Percentiles rank a stretch among this genome's conserved stretches.
These are phyloP conservation scores for Actinopyga echinites DNA, from an alignment of 53 echinoderm and acorn worm species.

Conservation along the genomic window DNA sequence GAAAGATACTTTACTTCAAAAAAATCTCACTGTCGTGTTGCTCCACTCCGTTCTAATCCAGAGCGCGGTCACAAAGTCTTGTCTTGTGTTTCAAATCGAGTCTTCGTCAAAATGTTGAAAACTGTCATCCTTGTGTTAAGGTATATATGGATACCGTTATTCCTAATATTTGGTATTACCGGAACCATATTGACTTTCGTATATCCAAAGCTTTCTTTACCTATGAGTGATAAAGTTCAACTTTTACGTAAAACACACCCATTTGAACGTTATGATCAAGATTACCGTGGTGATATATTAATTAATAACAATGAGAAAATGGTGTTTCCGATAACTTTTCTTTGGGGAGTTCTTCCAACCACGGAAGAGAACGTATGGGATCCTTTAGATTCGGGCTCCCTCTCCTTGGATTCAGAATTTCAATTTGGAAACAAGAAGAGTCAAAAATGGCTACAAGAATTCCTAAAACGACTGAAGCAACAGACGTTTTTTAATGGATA, in stretches of 20 bases:
- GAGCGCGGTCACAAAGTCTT: not conserved
- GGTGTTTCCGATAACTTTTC: conserved; percentile 21
- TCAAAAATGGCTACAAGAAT: conserved; percentile 59
- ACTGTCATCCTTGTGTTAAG: conserved; percentile 44
- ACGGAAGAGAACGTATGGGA: conserved; percentile 68
- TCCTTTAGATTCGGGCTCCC: conserved; percentile 37
- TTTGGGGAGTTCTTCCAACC: conserved; percentile 69
- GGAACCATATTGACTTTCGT: conserved; percentile 56
- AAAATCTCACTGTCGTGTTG: not conserved
- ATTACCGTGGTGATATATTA: conserved; percentile 44
- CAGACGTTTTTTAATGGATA: conserved; percentile 24
- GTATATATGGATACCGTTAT: conserved; percentile 54
- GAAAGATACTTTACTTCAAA: conserved; percentile 52
- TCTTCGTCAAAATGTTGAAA: conserved; percentile 53
- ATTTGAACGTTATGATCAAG: conserved; percentile 58
- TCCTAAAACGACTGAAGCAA: conserved; percentile 44
- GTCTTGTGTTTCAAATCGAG: conserved; percentile 2
- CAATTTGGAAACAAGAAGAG: conserved; percentile 28
- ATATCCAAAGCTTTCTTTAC: conserved; percentile 46
- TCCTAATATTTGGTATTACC: conserved; percentile 38
- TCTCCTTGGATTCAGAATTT: conserved; percentile 40
- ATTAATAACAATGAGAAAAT: conserved; percentile 38
- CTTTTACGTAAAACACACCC: conserved; percentile 50
- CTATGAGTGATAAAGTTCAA: conserved; percentile 50
- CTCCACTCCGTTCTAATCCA: too few species aligned